phyloP scores from a whole-genome alignment of 2,888 invertebrate genomes.

The Mythimna impura region DNA sequence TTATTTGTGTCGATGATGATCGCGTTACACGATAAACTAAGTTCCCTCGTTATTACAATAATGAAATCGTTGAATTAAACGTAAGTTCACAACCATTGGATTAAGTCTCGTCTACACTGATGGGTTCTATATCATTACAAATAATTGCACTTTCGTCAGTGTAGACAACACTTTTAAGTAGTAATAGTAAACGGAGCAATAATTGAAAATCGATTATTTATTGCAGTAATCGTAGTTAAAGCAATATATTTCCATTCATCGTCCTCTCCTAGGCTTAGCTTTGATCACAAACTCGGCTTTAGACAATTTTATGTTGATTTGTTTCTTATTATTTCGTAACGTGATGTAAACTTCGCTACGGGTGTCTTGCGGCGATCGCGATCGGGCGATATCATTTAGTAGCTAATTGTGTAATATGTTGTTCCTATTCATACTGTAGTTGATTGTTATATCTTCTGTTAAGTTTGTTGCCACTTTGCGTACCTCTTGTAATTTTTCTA shows the following conservation, averaged over 20 bases:
- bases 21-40: constrained; percentile 21
- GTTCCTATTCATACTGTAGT: constrained; percentile 27
- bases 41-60: constrained; percentile 2
- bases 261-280: neutral
- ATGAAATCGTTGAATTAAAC: constrained; percentile 17
- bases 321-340: neutral
- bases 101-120: constrained; percentile 2
- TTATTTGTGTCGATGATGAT: constrained; percentile 1
- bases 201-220: neutral
- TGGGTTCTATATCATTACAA: neutral
- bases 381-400: neutral
- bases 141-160: neutral
- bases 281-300: neutral
- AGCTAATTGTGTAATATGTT: constrained; percentile 15
- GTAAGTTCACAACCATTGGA: constrained; percentile 6
- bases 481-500: neutral
- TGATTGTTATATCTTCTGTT: constrained; percentile 41
- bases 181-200: constrained; percentile 14
- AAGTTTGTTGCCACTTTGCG: constrained; percentile 38
- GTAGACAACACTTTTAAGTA: neutral
- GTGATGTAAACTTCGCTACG: neutral
- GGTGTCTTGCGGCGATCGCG: neutral
- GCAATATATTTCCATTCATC: neutral
- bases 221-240: neutral
- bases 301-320: constrained; percentile 10